Evolutionary conservation across 53 echinoderm and acorn worm genomes (phyloP), one percentile per base, ranked within the genome.

Genomic region (Echinometra lucunter): DNA sequence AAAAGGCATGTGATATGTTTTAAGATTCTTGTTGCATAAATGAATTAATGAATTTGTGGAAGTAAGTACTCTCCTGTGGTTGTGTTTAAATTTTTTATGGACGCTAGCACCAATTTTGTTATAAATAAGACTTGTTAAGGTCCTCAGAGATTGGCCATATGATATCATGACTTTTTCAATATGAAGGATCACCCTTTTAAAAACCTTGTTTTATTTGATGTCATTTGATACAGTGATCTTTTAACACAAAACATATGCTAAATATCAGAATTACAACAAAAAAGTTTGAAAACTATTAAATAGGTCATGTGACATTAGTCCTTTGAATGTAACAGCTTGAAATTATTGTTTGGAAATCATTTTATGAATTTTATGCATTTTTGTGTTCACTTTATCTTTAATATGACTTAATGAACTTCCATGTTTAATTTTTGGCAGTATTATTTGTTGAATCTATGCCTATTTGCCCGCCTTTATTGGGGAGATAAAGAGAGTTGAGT

Each of bases 21-120:
- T 44, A 75, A 15, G 34, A 19, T 81, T 42, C 81, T 42, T 81
- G 16, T 81, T 42, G 81, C 42, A 81, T 81, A 16, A 81, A 81
- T 44, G 44, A 81, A 81, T 81, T 19, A 44, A 81, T 44, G 44
- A 21, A 81, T 81, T 81, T 42, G 81, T 81, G 44, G 81, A 81
- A 25, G 81, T 25, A 81, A 44, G 42, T 38, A 44, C 42, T 44
- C 44, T 44, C 44, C 19, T 81, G 81, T 69, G 81, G 81, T 81
- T 38, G 38, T 42, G 23, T 3, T 19, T 42, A 44, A 81, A 44
- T 42, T 4, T 81, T 19, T 38, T 81, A 81, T 81, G 34, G 69
- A 69, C 32, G 34, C 25, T 21, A 42, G 81, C 44, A 19, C 81
- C 44, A 81, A 38, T 81, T 44, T 2, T 40, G 17, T 44, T 81